Percentiles rank a stretch among this genome's conserved stretches.
Evolutionary conservation across 2,113 vertebrate genomes (phyloP).

Genomic region (Philantomba maxwellii): DNA sequence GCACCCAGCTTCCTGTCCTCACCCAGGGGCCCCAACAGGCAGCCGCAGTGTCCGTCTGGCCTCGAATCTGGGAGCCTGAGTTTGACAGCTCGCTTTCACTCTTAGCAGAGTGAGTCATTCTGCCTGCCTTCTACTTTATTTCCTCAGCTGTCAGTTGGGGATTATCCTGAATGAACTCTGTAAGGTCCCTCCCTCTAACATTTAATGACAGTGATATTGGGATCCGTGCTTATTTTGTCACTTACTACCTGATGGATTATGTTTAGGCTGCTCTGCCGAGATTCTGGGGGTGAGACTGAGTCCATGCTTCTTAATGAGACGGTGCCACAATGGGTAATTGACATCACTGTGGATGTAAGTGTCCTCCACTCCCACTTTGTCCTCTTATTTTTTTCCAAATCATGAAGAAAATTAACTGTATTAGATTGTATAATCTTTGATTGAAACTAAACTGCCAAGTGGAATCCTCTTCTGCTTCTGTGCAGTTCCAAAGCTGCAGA

Average conservation of each 20-base stretch:
- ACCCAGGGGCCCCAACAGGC: background rate
- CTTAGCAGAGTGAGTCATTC: background rate
- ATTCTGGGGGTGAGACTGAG: constrained; percentile 97
- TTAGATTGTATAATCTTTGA: background rate
- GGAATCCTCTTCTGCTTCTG: background rate
- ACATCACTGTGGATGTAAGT: constrained; percentile 99
- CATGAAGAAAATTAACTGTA: background rate
- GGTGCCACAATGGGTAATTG: constrained; percentile 98
- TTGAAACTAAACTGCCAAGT: background rate
- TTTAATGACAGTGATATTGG: background rate
- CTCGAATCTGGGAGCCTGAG: background rate
- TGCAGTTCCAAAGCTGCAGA: background rate
- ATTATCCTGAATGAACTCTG: background rate
- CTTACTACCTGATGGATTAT: constrained; percentile 12
- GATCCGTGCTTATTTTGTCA: background rate
- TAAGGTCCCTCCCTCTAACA: background rate
- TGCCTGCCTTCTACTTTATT: background rate
- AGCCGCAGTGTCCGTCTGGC: background rate
- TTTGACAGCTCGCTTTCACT: background rate
- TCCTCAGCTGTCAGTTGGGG: background rate
- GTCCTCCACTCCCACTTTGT: background rate
- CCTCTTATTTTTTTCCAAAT: constrained; percentile 3
- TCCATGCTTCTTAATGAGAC: constrained; percentile 99
- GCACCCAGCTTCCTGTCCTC: background rate
- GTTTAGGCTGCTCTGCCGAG: constrained; percentile 93